These are phyloP conservation scores for Trichomycterus rosablanca DNA, from an alignment of 2,113 vertebrate genomes.

Conservation along the genomic window DNA sequence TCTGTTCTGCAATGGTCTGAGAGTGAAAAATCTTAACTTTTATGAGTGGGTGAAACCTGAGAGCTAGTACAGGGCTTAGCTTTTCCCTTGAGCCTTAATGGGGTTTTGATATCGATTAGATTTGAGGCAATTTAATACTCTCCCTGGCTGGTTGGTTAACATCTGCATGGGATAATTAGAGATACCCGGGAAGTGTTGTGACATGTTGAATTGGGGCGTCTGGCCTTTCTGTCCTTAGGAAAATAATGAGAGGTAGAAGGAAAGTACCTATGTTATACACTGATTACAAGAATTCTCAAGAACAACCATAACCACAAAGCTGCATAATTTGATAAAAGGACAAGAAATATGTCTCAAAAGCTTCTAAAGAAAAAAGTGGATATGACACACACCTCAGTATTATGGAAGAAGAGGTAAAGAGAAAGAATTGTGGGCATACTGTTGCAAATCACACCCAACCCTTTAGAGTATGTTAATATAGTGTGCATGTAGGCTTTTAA, in stretches of 20 bases:
- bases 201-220: constrained; percentile 2
- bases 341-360: constrained; percentile 4
- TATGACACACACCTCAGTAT: background rate
- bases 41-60: constrained; percentile 55
- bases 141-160: constrained; percentile 45
- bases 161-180: constrained; percentile 64
- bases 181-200: constrained; percentile 20
- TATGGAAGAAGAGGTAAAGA: background rate
- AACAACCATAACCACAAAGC: background rate
- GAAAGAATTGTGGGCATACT: no score
- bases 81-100: constrained; percentile 41
- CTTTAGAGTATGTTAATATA: constrained; percentile 4
- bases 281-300: background rate
- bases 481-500: background rate
- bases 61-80: constrained; percentile 52
- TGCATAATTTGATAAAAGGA: background rate
- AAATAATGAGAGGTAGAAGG: background rate
- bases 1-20: constrained; percentile 26
- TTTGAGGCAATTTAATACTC: constrained; percentile 60
- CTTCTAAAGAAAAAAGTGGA: background rate
- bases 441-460: constrained; percentile 13
- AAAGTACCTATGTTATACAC: background rate
- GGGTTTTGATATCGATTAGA: constrained; percentile 70
- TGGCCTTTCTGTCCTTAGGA: constrained; percentile 1
- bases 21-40: constrained; percentile 28